Evolutionary conservation across 2,113 vertebrate species (phyloP), one percentile per base, ranked within the genome.

Genomic region (Regulus satrapa): DNA sequence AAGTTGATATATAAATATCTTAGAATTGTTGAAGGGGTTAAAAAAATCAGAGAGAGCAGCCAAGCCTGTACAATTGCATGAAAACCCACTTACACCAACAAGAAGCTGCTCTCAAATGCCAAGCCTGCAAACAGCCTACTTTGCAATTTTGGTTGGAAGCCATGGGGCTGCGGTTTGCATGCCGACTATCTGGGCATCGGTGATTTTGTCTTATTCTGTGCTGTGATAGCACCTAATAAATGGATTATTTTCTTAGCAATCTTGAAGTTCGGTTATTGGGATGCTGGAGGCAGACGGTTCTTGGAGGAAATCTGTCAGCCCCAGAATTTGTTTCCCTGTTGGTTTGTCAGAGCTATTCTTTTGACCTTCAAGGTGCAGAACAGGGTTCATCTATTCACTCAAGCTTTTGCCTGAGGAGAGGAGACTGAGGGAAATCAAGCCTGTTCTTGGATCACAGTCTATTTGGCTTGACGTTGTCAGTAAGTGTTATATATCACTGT

Each of bases 391-490:
- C 88, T 95, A 93, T 94, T 94, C 92, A 85, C 79, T 96, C 77
- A 28, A 86, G 86, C 71, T 94, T 91, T 97, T 84, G 97, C 97
- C 96, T 48, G 96, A 95, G 97, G 97, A 97, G 75, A 95, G 74
- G 87, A 90, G 73, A 94, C 89, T 93, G 94, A 95, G 85, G 78
- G 92, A 95, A 96, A 92, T 97, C 85, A 97, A 94, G 95, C 76
- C 95, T 94, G 79, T 73, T 95, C 94, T 84, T 94, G 83, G 94
- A 95, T 97, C 66, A 83, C 81, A 94, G 89, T 94, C 85, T 95
- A 97, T 97, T 95, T 94, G 97, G 93, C 92, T 97, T 97, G 97
- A 97, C 95, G 43, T 87, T 97, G 97, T 97, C 97, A 96, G 96
- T 88, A 96, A 95, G 93, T 54, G 28, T 97, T 97, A 96, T 86